A percentile compares a stretch with the other conserved stretches of the same genome.
Evolutionary conservation across 2,113 vertebrate genomes (phyloP).

Genomic region (Antennarius striatus): DNA sequence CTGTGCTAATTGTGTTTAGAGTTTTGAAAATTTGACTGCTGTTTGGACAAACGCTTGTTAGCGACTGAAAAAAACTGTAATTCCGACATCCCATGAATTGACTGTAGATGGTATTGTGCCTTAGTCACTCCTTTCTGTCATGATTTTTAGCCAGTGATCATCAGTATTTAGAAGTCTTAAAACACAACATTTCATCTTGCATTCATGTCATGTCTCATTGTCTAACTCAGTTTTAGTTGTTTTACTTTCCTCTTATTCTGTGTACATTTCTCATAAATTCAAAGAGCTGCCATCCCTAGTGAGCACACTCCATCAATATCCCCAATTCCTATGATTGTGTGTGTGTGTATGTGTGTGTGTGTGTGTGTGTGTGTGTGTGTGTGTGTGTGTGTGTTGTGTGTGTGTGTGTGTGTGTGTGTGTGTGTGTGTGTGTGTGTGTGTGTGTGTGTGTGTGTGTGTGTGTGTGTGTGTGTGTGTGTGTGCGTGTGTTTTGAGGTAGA

Average conservation of each 20-base stretch:
- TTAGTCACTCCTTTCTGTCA: constrained; percentile 20
- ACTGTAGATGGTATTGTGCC: not conserved
- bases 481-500: not conserved
- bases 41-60: too few relatives aligned
- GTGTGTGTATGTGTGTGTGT: constrained; percentile 16
- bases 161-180: constrained; percentile 30
- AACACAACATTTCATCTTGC: constrained; percentile 17
- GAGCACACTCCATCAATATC: constrained; percentile 59
- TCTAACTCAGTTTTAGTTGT: constrained; percentile 22
- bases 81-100: too few relatives aligned
- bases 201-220: not conserved
- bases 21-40: too few relatives aligned
- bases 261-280: constrained; percentile 53
- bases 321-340: constrained; percentile 45
- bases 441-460: constrained; percentile 21
- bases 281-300: constrained; percentile 46
- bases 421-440: constrained; percentile 18
- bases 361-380: constrained; percentile 12
- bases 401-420: constrained; percentile 17
- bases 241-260: constrained; percentile 34
- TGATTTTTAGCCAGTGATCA: constrained; percentile 10
- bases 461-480: constrained; percentile 16
- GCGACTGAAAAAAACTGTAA: too few relatives aligned
- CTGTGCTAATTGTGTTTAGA: too few relatives aligned
- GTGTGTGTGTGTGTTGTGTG: constrained; percentile 21